Evolutionary conservation across 2,113 vertebrate species (phyloP), one percentile per base, ranked within the genome.

Genomic region (Carassius gibelio): DNA sequence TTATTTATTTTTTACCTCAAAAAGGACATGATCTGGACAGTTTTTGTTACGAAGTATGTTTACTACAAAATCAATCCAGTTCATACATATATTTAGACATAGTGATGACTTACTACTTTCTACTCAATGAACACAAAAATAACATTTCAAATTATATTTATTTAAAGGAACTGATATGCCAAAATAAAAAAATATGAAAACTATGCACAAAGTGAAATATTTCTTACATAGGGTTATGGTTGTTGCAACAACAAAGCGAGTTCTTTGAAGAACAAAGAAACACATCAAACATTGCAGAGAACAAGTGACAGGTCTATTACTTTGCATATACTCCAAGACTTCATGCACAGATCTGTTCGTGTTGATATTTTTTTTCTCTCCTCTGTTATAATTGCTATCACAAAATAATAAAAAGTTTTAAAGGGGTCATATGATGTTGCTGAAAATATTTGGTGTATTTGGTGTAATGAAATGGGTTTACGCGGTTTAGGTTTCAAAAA

Each of bases 221-320:
- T 30, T 23, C 23, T 26, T 14, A 64, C 62, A 66, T 15, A 30
- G 6, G 15, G 64, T 15, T 8, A 26, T 66, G 64, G 64, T 66
- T 66, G 64, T 34, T 34, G 62, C 11, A 66, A 66, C 23, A 66
- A 30, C 62, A 66, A 66, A 59, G 8, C 3, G 5, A 66, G 30
- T 36, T 36, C 30, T 68, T 68, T 68, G 66, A 68, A 68, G 30
- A 68, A 36, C 66, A 68, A 68, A 68, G 66, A 68, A 34, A 30
- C 62, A 3, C 23, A 15, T 30, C 11, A 66, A 30, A 68, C 66
- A 68, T 17, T 36, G 15, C 66, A 17, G 14, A 68, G 30, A 68
- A 8, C 66, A 34, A 68, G 66, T 68, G 66, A 8, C 15, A 17
- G 66, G 7, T 68, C 15, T 36, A 68, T 68, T 36, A 2, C 14